Base-by-base conservation (phyloP, 2,888 invertebrate genomes). In the Drosophila parthenogenetica region DNA sequence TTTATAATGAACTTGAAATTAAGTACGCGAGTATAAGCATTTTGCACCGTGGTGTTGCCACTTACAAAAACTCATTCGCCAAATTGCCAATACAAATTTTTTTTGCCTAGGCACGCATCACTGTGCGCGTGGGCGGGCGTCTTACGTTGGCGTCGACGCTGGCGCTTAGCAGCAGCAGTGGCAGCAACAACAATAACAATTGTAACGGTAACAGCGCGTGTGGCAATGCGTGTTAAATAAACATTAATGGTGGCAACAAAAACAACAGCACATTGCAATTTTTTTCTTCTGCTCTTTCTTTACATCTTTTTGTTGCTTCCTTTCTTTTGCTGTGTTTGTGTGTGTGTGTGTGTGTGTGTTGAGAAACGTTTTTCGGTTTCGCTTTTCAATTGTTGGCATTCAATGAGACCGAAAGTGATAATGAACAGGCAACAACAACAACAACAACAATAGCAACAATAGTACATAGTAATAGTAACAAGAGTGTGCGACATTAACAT, bases 171-270 rank as follows among this genome's bases (percentile, higher is more conserved):
- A 46, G 45, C 40, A 59, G 14, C 22, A 59, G n/a, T n/a, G n/a
- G 7, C 22, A 60, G 16, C 51, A 35, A 22, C 32, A 57, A 35
- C 50, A 63, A 43, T 35, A 65, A 61, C 61, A 71, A 67, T 42
- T 53, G 69, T 42, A 74, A 75, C 71, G 61, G 63, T 68, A 51
- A 50, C 58, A 64, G 80, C 73, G 73, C 78, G 81, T 77, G 81
- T 71, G 86, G 69, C 86, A 88, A 87, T 89, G 83, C 83, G 83
- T 84, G 83, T 83, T 84, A 83, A 84, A 80, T 84, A 80, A 80
- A 87, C 83, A 89, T 84, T 84, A 88, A 84, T 71, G 59, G 83
- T 60, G 66, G 68, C 50, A 75, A 45, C 68, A 64, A 45, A 45
- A 57, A 22, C 48, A 60, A 49, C 67, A 72, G 60, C 73, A 63